phyloP scores from a whole-genome alignment of 2,888 invertebrate species.

The Drosophila gaucha region DNA sequence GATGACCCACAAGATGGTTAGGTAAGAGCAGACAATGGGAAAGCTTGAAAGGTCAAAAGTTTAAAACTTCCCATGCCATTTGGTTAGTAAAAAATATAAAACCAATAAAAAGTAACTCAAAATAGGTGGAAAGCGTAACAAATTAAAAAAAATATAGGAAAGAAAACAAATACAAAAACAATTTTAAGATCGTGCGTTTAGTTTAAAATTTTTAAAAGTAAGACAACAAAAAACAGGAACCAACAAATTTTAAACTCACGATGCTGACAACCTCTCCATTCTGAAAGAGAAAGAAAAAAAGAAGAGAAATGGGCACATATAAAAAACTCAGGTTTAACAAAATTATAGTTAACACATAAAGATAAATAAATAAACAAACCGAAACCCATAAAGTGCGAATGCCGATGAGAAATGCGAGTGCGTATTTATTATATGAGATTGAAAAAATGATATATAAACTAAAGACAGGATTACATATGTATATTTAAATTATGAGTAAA shows the following conservation, averaged over 20 bases:
- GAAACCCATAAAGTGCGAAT: constrained; percentile 24
- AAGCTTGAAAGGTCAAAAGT: constrained; percentile 54
- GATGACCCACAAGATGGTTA: constrained; percentile 10
- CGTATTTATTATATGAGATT: constrained; percentile 4
- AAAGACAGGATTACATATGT: not conserved
- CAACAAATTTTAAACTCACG: constrained; percentile 81
- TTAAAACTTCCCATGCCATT: constrained; percentile 40
- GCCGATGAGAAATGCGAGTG: constrained; percentile 19
- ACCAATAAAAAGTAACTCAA: constrained; percentile 18
- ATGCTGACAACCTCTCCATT: constrained; percentile 85
- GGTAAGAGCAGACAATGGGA: constrained; percentile 22
- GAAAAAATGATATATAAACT: constrained; percentile 6
- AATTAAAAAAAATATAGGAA: constrained; percentile 16
- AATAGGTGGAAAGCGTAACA: constrained; percentile 27
- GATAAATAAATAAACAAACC: constrained; percentile 12
- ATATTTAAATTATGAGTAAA: not conserved
- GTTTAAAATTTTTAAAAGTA: constrained; percentile 21
- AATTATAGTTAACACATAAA: constrained; percentile 31
- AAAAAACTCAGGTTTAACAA: constrained; percentile 62
- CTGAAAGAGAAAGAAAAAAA: constrained; percentile 82
- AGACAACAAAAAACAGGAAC: constrained; percentile 35
- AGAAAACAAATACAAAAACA: constrained; percentile 24
- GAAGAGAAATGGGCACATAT: constrained; percentile 70
- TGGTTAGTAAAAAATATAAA: constrained; percentile 33
- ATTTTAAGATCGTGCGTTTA: constrained; percentile 47